Conservation (phyloP, 2,888 invertebrate genomes). For the Acleris cristana region DNA sequence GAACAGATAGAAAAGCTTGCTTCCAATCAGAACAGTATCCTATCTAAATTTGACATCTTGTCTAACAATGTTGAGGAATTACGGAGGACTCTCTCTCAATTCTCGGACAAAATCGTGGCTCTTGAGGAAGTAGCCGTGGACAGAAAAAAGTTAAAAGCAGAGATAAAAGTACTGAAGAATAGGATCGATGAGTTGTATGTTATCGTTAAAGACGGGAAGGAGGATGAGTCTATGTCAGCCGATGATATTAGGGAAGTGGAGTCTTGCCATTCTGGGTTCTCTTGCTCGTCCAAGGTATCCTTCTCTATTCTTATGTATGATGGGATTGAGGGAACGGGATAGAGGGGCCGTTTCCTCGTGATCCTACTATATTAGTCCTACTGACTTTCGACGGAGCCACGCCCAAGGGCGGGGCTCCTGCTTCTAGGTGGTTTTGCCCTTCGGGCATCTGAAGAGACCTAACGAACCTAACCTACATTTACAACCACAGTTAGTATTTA, state of each 20-base stretch:
- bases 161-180: conserved; percentile 60
- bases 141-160: conserved; percentile 55
- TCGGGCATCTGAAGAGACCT: too few relatives aligned
- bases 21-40: conserved; percentile 56
- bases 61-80: conserved; percentile 64
- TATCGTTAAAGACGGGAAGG: conserved; percentile 71
- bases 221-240: conserved; percentile 53
- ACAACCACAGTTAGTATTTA: too few relatives aligned
- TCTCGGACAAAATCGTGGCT: conserved; percentile 59
- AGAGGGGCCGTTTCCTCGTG: too few relatives aligned
- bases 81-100: conserved; percentile 51
- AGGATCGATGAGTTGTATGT: conserved; percentile 68
- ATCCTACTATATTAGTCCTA: too few relatives aligned
- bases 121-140: conserved; percentile 62
- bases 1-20: conserved; percentile 61
- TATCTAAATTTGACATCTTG: conserved; percentile 63
- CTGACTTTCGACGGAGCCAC: too few relatives aligned
- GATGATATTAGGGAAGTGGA: conserved; percentile 64
- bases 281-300: conserved; percentile 74
- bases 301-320: not conserved
- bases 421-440: too few relatives aligned
- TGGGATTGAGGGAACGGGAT: too few relatives aligned
- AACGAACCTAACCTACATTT: too few relatives aligned
- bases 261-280: conserved; percentile 71
- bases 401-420: too few relatives aligned